Evolutionary conservation across 2,797 vertebrate species (phyloP), one percentile per base, ranked within the genome.

Genomic region (Lophius americanus): DNA sequence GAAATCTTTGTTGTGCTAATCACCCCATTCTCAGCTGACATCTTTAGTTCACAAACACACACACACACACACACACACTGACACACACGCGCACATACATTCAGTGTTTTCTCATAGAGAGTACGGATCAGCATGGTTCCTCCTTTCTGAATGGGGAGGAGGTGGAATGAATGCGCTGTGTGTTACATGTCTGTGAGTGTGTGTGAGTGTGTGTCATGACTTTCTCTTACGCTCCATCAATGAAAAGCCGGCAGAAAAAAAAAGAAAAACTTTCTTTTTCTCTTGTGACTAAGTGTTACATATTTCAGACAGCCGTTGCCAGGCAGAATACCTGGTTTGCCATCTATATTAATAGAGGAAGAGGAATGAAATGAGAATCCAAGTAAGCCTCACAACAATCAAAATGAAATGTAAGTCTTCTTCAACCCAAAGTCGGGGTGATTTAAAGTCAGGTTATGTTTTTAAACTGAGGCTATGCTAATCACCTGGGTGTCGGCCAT

Each of bases 1-100:
- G 60, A 67, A 71, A 67, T 74, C 79, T 84, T 82, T 82, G 79
- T 73, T 82, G 68, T 85, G 71, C 60, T 79, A 82, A 85, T 82
- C 73, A 62, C 48, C 14, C 41, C 13, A 47, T 69, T 76, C 70
- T 79, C 76, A 69, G 60, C 43, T 76, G 67, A 79, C 67, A 68
- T 68, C 53, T 51, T n/a, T 62, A 39, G 35, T 57, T 44, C 55
- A 39, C 63, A 32, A 10, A 54, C 70, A 44, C 60, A 41, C 54
- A 60, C 51, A 14, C 38, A 41, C 57, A 50, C 32, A 52, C 39
- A 39, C 35, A 56, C 35, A 12, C 6, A 5, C 47, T 4, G 4
- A 8, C 39, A 41, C 32, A 54, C 36, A 38, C 32, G 42, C 13
- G 5, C n/a, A 47, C 47, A 47, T n/a, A 49, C n/a, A 13, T 12